Percentiles rank a stretch among this genome's conserved stretches.
These are phyloP conservation scores for Nephila pilipes DNA, from an alignment of 1,140 invertebrate species.

Conservation along the genomic window DNA sequence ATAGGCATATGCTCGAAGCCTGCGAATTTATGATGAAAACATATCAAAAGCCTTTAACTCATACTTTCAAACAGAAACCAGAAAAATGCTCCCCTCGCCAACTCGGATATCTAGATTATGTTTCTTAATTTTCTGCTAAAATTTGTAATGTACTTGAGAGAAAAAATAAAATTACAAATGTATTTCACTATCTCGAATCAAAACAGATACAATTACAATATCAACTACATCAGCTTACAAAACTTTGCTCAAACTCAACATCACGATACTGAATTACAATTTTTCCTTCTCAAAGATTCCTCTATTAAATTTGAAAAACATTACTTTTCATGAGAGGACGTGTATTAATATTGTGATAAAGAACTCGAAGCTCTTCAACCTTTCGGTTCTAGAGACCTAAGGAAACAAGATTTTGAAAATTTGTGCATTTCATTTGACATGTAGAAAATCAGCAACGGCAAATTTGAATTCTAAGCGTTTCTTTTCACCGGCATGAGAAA, in stretches of 20 bases:
- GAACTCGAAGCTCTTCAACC: background rate
- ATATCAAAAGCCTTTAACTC: conserved; percentile 79
- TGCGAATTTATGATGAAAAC: conserved; percentile 78
- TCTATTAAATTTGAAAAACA: too few relatives aligned
- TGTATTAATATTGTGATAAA: background rate
- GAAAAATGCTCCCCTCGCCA: conserved; percentile 77
- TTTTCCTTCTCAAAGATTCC: background rate
- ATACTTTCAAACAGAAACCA: conserved; percentile 75
- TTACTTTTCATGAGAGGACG: background rate
- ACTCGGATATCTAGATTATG: conserved; percentile 80
- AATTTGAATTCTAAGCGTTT: background rate
- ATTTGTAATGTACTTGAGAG: conserved; percentile 80
- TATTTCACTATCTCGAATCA: conserved; percentile 11
- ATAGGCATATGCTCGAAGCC: conserved; percentile 79
- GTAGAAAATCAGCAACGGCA: background rate
- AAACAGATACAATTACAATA: background rate
- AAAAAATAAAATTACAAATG: conserved; percentile 78
- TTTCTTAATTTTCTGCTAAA: conserved; percentile 80
- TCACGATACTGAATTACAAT: background rate
- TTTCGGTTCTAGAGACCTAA: background rate
- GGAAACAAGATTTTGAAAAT: background rate
- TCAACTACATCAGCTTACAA: conserved; percentile 18
- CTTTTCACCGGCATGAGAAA: background rate
- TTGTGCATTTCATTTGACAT: background rate
- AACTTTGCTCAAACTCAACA: conserved; percentile 3